Conservation (phyloP, 2,113 vertebrate species). For the Capreolus pygargus region DNA sequence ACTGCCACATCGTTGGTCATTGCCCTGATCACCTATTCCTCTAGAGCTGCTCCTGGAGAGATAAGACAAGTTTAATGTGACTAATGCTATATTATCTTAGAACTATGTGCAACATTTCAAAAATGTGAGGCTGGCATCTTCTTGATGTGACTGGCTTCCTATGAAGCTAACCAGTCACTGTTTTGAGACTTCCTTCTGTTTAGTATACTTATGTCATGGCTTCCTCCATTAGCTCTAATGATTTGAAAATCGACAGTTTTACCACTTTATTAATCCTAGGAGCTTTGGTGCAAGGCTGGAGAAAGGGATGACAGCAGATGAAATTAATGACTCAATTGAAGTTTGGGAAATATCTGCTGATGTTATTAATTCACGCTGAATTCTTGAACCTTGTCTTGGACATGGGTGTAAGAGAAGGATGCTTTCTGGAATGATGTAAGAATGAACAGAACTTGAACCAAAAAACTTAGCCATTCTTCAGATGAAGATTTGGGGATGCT, state of each 20-base stretch:
- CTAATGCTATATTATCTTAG: neutral
- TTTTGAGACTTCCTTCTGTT: conserved; percentile 23
- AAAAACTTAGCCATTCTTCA: neutral
- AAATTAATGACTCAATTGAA: conserved; percentile 13
- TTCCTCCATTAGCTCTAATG: neutral
- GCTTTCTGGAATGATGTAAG: conserved; percentile 35
- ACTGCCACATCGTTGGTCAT: conserved; percentile 11
- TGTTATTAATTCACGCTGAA: conserved; percentile 25
- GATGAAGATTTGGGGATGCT: neutral
- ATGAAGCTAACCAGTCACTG: neutral
- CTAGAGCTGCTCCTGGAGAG: neutral
- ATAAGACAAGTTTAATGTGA: conserved; percentile 15
- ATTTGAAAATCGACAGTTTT: neutral
- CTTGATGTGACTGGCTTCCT: neutral
- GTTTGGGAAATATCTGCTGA: neutral
- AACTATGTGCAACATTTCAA: neutral
- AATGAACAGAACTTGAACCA: conserved; percentile 18
- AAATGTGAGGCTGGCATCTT: conserved; percentile 7
- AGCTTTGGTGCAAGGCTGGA: neutral
- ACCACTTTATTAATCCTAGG: neutral
- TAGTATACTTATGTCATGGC: neutral
- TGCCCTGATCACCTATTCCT: conserved; percentile 6
- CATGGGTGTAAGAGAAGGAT: neutral
- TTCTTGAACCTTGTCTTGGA: conserved; percentile 8
- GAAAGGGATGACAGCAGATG: neutral